Conservation (phyloP, 2,113 vertebrate genomes). For the Sisor rabdophorus region DNA sequence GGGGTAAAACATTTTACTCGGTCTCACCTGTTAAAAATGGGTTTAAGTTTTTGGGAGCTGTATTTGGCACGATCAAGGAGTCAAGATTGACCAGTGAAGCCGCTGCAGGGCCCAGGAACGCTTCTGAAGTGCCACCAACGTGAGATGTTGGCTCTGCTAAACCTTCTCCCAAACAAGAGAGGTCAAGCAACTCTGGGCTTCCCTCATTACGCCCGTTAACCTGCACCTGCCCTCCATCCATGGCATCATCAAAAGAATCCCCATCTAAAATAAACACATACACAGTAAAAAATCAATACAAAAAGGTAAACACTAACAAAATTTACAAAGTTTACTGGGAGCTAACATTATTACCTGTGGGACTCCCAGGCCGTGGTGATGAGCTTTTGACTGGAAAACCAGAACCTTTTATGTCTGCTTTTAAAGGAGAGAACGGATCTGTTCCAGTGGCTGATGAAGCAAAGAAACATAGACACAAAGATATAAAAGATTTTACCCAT, state of each 20-base stretch:
- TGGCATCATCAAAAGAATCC: slow-evolving; percentile 80
- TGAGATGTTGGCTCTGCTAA: slow-evolving; percentile 67
- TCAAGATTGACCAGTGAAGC: slow-evolving; percentile 91
- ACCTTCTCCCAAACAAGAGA: slow-evolving; percentile 72
- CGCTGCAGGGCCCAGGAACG: slow-evolving; percentile 83
- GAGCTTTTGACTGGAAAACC: slow-evolving; percentile 37
- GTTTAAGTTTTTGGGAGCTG: slow-evolving; percentile 75
- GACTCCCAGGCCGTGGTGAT: slow-evolving; percentile 67
- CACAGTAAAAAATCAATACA: neutral
- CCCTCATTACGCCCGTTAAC: slow-evolving; percentile 68
- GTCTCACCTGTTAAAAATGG: slow-evolving; percentile 85
- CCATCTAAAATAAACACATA: slow-evolving; percentile 66
- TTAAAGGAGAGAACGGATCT: slow-evolving; percentile 73
- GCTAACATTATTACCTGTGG: slow-evolving; percentile 73
- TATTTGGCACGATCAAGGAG: slow-evolving; percentile 72
- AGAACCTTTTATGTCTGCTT: slow-evolving; percentile 55
- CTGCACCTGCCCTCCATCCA: slow-evolving; percentile 75
- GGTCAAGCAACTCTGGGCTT: slow-evolving; percentile 75
- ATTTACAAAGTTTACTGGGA: neutral
- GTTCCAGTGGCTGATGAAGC: slow-evolving; percentile 61
- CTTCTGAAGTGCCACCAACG: slow-evolving; percentile 76
- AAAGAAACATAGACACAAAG: slow-evolving; percentile 1
- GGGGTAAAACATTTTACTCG: neutral
- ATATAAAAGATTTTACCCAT: neutral
- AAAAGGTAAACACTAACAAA: neutral